Percentiles rank a stretch among this genome's conserved stretches.
These are phyloP conservation scores for Tursiops truncatus DNA, from an alignment of 2,113 vertebrate genomes.

Conservation along the genomic window DNA sequence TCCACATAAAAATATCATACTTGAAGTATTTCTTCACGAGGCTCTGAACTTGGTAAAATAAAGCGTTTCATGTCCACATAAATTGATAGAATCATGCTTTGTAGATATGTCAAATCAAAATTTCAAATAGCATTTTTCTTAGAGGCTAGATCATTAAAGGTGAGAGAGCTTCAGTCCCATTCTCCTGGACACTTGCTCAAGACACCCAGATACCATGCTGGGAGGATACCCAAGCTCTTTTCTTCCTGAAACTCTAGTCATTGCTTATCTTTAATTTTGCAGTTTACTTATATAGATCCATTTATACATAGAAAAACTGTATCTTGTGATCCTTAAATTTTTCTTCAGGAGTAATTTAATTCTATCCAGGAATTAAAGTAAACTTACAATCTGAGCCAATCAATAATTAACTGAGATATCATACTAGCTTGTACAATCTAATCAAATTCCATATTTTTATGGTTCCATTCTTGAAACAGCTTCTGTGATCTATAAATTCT, in stretches of 20 bases:
- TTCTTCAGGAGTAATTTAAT: too few species aligned
- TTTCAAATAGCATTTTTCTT: not conserved
- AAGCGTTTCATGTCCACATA: not conserved
- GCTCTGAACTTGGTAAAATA: not conserved
- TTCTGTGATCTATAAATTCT: not conserved
- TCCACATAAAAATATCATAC: fast-evolving
- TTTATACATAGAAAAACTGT: not conserved
- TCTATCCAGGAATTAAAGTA: not conserved
- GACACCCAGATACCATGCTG: fast-evolving
- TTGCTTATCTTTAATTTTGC: not conserved
- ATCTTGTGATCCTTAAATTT: not conserved
- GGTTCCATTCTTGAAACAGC: not conserved
- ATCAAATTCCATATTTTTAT: not conserved
- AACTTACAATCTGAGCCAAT: not conserved
- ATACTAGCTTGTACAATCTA: not conserved
- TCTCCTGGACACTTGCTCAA: not conserved
- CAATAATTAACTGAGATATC: too few species aligned
- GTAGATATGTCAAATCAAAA: not conserved
- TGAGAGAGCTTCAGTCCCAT: fast-evolving
- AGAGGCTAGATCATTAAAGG: not conserved
- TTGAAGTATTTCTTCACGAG: not conserved
- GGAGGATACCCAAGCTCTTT: not conserved
- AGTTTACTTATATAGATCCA: fast-evolving
- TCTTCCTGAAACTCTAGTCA: not conserved
- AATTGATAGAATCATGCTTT: not conserved